A percentile compares a stretch with the other conserved stretches of the same genome.
Evolutionary conservation across 2,797 vertebrate genomes (phyloP).

Genomic region (Potorous gilbertii): DNA sequence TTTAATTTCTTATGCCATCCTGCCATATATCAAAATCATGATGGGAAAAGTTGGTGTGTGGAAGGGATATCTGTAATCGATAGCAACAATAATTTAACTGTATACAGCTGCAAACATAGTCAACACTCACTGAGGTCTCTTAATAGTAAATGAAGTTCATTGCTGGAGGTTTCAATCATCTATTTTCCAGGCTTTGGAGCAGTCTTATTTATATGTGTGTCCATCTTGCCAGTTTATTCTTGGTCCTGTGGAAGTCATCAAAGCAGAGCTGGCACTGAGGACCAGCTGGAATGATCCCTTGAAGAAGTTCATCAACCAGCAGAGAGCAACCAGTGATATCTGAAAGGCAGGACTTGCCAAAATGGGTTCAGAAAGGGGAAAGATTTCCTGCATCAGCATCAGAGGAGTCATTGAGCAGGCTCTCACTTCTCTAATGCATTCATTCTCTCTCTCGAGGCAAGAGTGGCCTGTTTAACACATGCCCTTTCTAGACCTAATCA

Average conservation of each 20-base stretch:
- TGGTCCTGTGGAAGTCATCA: slow-evolving; percentile 36
- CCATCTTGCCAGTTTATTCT: slow-evolving; percentile 75
- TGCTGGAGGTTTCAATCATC: slow-evolving; percentile 67
- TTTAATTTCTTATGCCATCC: background rate
- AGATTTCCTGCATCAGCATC: background rate
- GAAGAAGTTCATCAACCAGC: background rate
- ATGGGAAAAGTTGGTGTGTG: background rate
- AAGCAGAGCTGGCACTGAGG: background rate
- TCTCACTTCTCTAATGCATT: background rate
- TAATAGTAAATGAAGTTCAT: slow-evolving; percentile 85
- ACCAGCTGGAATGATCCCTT: background rate
- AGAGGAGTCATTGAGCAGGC: background rate
- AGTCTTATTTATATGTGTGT: background rate
- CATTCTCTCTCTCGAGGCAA: background rate
- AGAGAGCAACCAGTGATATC: background rate
- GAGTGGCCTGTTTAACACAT: background rate
- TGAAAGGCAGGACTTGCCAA: background rate
- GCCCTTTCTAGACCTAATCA: background rate
- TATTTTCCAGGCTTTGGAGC: slow-evolving; percentile 43
- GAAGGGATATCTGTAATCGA: background rate
- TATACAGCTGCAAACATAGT: slow-evolving; percentile 76
- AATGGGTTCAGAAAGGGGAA: background rate
- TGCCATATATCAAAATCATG: background rate
- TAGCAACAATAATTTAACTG: slow-evolving; percentile 67
- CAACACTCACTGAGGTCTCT: slow-evolving; percentile 69